Base-by-base conservation (phyloP, 1,140 invertebrate species). In the Chymomyza costata region DNA sequence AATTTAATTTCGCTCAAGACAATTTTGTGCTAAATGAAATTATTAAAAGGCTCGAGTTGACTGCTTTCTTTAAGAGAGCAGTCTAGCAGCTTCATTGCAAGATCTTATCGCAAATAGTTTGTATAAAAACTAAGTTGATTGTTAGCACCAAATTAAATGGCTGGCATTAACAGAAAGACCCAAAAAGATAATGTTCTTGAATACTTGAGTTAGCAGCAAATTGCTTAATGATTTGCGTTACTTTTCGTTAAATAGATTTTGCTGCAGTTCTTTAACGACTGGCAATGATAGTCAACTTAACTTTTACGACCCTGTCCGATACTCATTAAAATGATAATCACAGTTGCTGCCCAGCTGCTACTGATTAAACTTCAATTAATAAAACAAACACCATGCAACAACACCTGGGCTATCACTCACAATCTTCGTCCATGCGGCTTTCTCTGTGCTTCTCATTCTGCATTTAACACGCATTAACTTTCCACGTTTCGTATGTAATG, bases 391-490 rank as follows among this genome's bases (percentile, higher is more conserved):
- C 65, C 71, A 59, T 48, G 43, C 39, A 50, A 16, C 14, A 45
- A 18, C 34, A 21, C 32, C 14, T 6, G n/a, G 28, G 25, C 35
- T 38, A 16, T 3, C 32, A 1, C 10, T 21, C 18, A 19, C 8
- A 6, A 34, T 13, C 34, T 21, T 6, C 6, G 10, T 25, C 6
- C 37, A 1, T 35, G 31, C 18, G 18, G 15, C 55, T 53, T 45
- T 39, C 17, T 19, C 17, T 15, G 5, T 17, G 16, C 11, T 21
- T 28, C 43, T 53, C 52, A 53, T 67, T 78, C 63, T 55, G 64
- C 67, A 80, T 80, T 80, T 80, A 80, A 80, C 74, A 80, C 80
- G 73, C 73, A 80, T 80, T 80, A 80, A 80, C 67, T 73, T 32
- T 47, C 56, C 67, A 53, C 57, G 21, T 25, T 3, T 8, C 8